Evolutionary conservation across 2,797 vertebrate genomes (phyloP), one percentile per base, ranked within the genome.

Genomic region (Lateolabrax maculatus): DNA sequence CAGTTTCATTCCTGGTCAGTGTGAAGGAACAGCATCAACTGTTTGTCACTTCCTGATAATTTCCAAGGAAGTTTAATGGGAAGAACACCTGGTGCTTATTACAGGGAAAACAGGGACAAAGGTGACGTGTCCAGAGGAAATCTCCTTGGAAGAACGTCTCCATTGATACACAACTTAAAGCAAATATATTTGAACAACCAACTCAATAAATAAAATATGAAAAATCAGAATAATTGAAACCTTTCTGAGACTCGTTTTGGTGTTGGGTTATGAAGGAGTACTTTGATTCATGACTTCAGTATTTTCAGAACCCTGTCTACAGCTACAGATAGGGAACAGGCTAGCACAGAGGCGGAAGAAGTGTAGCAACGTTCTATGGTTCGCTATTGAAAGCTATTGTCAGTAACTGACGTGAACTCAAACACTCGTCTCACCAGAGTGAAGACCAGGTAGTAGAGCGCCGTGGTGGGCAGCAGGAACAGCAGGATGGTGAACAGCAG

Each of bases 381-480:
- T 19, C 5, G 3, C 18, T 46, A 19, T 18, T 19, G 31, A 6
- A 51, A 27, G 7, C 25, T 23, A 52, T 18, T 13, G 48, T n/a
- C n/a, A n/a, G n/a, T 23, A 16, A 39, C 23, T 18, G 23, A 31
- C 6, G 10, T 9, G 29, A 58, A 19, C 4, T 49, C 6, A 51
- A n/a, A 44, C 60, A 5, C 19, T 86, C 11, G 1, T 71, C 95
- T 94, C 88, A 99, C 98, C 98, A 99, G 90, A 9, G 98, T 98
- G 84, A 99, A 99, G 57, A 99, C 98, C 90, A 99, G 95, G 93
- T 99, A 99, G 94, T 99, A 99, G 29, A 99, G 95, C 0, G 97
- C 98, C 0, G 97, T 97, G 6, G 98, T 99, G 27, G 98, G 98
- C 79, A 99, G 95, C 60, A 99, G 95, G 90, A 99, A 99, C 74